These are phyloP conservation scores for Galbula dea DNA, from an alignment of 2,113 vertebrate species.

Conservation along the genomic window DNA sequence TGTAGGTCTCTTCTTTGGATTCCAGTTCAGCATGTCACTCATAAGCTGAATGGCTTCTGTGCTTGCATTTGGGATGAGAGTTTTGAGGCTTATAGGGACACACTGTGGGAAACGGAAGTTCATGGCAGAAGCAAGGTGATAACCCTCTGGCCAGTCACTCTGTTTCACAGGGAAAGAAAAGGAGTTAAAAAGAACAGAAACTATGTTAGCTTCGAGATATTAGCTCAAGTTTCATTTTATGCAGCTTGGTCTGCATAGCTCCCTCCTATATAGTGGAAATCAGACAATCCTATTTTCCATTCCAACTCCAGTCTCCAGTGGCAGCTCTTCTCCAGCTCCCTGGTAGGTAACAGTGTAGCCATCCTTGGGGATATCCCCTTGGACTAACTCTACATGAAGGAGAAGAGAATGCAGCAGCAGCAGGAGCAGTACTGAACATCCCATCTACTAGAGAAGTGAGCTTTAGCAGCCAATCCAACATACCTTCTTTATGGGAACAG, in stretches of 20 bases:
- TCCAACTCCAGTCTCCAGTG: background rate
- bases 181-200: background rate
- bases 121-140: constrained; percentile 91
- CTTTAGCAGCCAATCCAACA: background rate
- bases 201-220: background rate
- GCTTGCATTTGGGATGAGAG: constrained; percentile 95
- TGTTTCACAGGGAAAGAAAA: constrained; percentile 56
- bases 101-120: constrained; percentile 97
- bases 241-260: background rate
- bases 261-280: background rate
- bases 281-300: background rate
- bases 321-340: background rate
- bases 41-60: constrained; percentile 89
- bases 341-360: background rate
- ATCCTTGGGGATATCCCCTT: background rate
- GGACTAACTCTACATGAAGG: background rate
- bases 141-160: constrained; percentile 94
- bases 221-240: background rate
- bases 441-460: background rate
- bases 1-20: constrained; percentile 93
- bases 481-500: background rate
- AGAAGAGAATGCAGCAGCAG: background rate
- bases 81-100: constrained; percentile 91
- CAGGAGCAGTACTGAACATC: background rate
- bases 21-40: constrained; percentile 90